Evolutionary conservation across 2,797 vertebrate genomes (phyloP), one percentile per base, ranked within the genome.

Genomic region (Borostomias antarcticus): DNA sequence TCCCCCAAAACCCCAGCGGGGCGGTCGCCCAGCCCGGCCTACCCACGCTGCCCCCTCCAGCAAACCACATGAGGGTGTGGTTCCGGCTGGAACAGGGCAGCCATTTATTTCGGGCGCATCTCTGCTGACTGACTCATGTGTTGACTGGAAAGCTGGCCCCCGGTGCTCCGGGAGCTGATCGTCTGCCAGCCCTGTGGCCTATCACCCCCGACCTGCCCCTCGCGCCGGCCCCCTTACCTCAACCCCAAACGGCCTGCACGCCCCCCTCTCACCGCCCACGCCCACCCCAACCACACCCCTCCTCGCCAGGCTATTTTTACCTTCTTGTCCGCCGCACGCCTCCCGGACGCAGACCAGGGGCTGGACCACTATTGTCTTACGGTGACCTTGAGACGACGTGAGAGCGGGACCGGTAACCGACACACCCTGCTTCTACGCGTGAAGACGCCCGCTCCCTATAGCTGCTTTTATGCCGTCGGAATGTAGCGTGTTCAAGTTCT

Each of bases 71-170:
- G 75, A 93, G 93, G 95, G 95, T 95, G 95, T 95, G 95, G 94
- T 95, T 95, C 93, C 91, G 90, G 78, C 88, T 90, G 88, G 91
- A 94, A 96, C 93, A 96, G 94, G 94, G 94, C 96, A 94, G 93
- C 93, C 95, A 94, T 95, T 96, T 98, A 97, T 98, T 97, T 95
- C 85, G 86, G 91, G 92, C 84, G 85, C 94, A 95, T 95, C 95
- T 95, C 89, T 96, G 90, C 82, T 91, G 92, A 92, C 90, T 96
- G 95, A 97, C 91, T 97, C 95, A 96, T 95, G 89, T 95, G 96
- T 95, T 92, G 74, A 93, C 95, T 96, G 95, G 95, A 96, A 97
- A 97, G 93, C 93, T 94, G 93, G 94, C 94, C 90, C 84, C 90
- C 84, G 75, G 75, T 73, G 90, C 87, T 92, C 91, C 81, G 71